These are phyloP conservation scores for Okamejei kenojei DNA, from an alignment of 2,797 vertebrate species.

Conservation along the genomic window DNA sequence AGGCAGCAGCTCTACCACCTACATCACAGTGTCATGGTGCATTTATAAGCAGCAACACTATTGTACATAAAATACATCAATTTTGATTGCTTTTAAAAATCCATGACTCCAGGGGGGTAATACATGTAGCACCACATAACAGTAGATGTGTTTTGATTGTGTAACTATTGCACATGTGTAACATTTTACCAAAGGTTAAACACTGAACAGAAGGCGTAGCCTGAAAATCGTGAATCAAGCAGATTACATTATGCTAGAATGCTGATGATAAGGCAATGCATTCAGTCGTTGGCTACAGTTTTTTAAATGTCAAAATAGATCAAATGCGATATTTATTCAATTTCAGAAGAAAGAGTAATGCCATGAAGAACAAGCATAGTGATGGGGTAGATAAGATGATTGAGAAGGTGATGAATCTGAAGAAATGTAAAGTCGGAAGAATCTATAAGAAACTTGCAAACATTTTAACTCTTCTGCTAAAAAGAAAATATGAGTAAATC, in stretches of 20 bases:
- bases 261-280: not conserved
- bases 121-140: not conserved
- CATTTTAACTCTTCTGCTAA: too few relatives aligned
- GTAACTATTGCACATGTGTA: constrained; percentile 2
- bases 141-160: not conserved
- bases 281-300: not conserved
- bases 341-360: not conserved
- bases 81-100: not conserved
- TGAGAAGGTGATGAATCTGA: not conserved
- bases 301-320: not conserved
- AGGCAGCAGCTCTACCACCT: too few relatives aligned
- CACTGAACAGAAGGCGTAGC: not conserved
- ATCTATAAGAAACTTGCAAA: not conserved
- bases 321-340: not conserved
- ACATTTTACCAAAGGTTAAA: not conserved
- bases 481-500: not conserved
- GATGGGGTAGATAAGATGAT: too few relatives aligned
- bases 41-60: too few relatives aligned
- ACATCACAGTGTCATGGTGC: too few relatives aligned
- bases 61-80: too few relatives aligned
- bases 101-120: not conserved
- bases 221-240: not conserved
- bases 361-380: not conserved
- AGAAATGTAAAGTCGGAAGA: not conserved
- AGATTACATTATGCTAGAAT: not conserved